Conservation (phyloP, 92 coral and sea anemone species). For the Epizoanthus stellaris region DNA sequence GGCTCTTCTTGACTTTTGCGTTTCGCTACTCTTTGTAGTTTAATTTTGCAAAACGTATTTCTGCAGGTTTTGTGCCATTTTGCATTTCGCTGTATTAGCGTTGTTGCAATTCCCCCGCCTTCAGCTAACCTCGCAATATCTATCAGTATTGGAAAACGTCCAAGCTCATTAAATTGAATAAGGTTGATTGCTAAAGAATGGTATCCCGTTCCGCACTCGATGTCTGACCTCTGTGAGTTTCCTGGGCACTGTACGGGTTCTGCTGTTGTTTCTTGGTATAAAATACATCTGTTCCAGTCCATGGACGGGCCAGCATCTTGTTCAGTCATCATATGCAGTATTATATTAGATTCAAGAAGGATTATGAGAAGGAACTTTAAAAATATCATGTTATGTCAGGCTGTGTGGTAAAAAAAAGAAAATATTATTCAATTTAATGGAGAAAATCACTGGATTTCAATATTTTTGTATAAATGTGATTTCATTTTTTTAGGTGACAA, state of each 20-base stretch:
- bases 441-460: too few relatives aligned
- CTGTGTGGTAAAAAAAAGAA: constrained; percentile 12
- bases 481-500: too few relatives aligned
- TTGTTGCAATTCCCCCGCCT: constrained; percentile 54
- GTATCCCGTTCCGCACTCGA: constrained; percentile 59
- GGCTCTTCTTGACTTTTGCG: constrained; percentile 45
- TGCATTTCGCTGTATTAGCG: constrained; percentile 51
- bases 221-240: constrained; percentile 36
- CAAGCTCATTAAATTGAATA: too few relatives aligned
- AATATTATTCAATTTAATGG: background rate
- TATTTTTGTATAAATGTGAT: too few relatives aligned
- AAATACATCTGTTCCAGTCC: constrained; percentile 59
- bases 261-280: constrained; percentile 50
- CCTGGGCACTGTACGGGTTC: constrained; percentile 55
- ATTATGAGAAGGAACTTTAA: background rate
- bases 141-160: constrained; percentile 39
- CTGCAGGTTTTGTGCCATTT: constrained; percentile 67
- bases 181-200: constrained; percentile 50
- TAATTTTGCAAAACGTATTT: constrained; percentile 59
- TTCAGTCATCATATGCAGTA: background rate
- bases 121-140: constrained; percentile 44
- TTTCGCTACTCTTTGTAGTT: too few relatives aligned
- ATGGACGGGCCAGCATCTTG: constrained; percentile 5
- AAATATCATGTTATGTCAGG: background rate
- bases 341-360: background rate